A percentile compares a stretch with the other conserved stretches of the same genome.
phyloP scores from a whole-genome alignment of 2,797 vertebrate genomes.

The Leptoclinus maculatus region DNA sequence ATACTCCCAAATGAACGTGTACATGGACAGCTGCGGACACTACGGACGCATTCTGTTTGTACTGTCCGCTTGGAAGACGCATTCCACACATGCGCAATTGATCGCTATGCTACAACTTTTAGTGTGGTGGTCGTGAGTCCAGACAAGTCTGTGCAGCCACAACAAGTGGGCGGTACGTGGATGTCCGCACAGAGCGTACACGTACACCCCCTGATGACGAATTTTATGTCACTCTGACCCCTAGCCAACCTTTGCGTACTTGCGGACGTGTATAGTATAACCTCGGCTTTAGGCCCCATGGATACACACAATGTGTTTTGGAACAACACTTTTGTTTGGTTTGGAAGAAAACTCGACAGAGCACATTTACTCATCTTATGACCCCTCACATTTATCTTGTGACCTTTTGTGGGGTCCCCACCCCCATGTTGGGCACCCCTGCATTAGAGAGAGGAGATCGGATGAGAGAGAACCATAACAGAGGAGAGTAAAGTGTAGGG shows the following conservation, averaged over 20 bases:
- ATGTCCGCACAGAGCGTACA: no score
- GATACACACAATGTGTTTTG: background rate
- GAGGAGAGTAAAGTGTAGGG: background rate
- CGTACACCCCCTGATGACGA: background rate
- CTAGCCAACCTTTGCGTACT: background rate
- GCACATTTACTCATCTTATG: background rate
- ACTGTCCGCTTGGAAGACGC: no score
- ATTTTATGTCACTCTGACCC: background rate
- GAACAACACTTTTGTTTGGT: background rate
- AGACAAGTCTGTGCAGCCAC: no score
- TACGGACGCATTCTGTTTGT: no score
- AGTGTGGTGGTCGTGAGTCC: no score
- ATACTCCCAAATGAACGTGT: no score
- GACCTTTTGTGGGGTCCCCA: background rate
- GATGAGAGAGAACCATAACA: background rate
- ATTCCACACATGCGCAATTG: no score
- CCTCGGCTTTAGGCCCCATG: background rate
- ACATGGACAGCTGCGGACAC: no score
- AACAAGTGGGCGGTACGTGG: no score
- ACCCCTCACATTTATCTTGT: background rate
- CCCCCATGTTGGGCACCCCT: background rate
- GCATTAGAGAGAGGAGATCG: background rate
- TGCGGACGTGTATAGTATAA: background rate
- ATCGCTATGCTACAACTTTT: no score
- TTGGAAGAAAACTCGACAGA: background rate